Conservation (phyloP, 2,113 vertebrate species). For the Eonycteris spelaea region DNA sequence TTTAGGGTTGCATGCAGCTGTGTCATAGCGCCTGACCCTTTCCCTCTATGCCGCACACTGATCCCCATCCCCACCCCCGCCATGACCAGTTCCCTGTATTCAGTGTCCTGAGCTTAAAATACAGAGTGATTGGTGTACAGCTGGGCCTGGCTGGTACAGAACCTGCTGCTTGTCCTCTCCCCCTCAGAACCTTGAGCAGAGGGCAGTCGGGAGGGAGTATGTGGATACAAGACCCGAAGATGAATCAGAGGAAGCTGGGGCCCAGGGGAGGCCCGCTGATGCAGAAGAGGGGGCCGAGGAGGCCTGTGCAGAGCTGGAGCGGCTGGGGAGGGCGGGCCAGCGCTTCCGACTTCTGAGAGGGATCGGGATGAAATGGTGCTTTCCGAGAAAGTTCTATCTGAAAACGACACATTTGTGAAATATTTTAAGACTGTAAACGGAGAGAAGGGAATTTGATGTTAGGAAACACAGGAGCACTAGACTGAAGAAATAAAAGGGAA, state of each 20-base stretch:
- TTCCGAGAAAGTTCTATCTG: background rate
- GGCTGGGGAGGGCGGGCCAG: accelerated
- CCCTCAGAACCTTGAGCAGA: background rate
- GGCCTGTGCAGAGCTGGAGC: background rate
- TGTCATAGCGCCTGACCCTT: too few species aligned
- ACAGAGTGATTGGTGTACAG: background rate
- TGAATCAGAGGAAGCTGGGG: too few species aligned
- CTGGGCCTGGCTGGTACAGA: too few species aligned
- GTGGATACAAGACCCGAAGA: background rate
- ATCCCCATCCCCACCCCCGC: background rate
- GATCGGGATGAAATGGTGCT: background rate
- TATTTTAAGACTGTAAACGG: background rate
- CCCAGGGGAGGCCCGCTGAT: too few species aligned
- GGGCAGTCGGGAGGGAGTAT: background rate
- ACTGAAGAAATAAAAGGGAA: background rate
- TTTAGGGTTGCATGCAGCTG: too few species aligned
- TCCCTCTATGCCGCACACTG: background rate
- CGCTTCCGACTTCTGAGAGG: background rate
- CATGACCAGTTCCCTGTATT: background rate
- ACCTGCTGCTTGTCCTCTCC: background rate
- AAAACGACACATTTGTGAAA: background rate
- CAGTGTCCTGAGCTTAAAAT: background rate
- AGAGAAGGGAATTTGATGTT: background rate
- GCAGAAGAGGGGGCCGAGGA: background rate
- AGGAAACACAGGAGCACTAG: background rate